phyloP scores from a whole-genome alignment of 2,113 vertebrate species.

The Gila orcuttii region DNA sequence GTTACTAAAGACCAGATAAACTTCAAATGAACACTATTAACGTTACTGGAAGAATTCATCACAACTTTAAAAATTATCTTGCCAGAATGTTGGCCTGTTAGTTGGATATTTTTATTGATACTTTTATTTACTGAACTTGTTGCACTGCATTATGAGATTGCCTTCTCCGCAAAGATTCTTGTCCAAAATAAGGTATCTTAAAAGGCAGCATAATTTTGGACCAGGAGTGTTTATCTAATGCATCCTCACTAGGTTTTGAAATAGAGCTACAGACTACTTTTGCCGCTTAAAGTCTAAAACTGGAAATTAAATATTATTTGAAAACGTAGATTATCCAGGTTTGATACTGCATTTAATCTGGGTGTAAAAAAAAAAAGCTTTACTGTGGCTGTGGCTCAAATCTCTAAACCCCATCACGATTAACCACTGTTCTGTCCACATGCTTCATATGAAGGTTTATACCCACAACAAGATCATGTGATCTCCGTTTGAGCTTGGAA shows the following conservation, averaged over 20 bases:
- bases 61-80: too few relatives aligned
- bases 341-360: constrained; percentile 2
- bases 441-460: background rate
- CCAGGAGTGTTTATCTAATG: background rate
- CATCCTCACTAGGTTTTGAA: background rate
- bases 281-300: background rate
- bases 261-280: background rate
- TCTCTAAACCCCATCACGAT: background rate
- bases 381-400: background rate
- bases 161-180: background rate
- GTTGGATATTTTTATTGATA: background rate
- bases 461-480: background rate
- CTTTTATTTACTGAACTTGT: background rate
- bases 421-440: background rate
- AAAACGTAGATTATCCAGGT: background rate
- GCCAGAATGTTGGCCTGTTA: too few relatives aligned
- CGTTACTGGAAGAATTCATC: too few relatives aligned
- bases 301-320: background rate
- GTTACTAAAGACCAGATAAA: too few relatives aligned
- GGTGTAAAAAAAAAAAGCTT: background rate
- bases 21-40: too few relatives aligned
- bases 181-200: background rate
- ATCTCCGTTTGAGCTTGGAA: background rate
- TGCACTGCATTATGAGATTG: background rate
- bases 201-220: background rate